Conservation (phyloP, 2,113 vertebrate species). For the Anguilla japonica region DNA sequence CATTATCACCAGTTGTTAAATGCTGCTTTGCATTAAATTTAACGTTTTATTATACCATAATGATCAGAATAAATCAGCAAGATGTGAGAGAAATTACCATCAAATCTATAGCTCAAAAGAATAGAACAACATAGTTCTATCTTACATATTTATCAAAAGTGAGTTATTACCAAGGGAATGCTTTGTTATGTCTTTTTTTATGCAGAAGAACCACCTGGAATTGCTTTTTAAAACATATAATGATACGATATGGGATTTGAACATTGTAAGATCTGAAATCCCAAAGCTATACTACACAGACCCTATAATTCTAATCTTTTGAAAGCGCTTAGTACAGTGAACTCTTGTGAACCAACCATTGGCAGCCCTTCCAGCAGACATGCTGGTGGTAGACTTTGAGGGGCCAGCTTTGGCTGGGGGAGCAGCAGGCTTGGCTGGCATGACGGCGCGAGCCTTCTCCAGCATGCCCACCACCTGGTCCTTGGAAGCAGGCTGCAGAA, state of each 20-base stretch:
- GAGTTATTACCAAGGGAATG: no score
- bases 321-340: background rate
- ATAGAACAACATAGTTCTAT: background rate
- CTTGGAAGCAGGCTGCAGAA: conserved; percentile 86
- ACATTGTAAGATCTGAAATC: no score
- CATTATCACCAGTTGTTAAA: background rate
- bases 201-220: no score
- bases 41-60: background rate
- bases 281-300: no score
- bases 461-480: conserved; percentile 90
- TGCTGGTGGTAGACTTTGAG: conserved; percentile 68
- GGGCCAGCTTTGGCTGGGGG: conserved; percentile 67
- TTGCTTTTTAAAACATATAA: no score
- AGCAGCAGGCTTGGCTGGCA: conserved; percentile 87
- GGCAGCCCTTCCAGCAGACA: conserved; percentile 65
- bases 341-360: conserved; percentile 67
- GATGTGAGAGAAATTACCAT: background rate
- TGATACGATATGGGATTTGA: no score
- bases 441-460: conserved; percentile 89
- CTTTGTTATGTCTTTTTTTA: no score
- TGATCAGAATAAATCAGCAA: background rate
- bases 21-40: background rate
- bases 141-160: background rate
- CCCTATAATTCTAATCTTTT: background rate
- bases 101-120: background rate